Base-by-base conservation (phyloP, 2,888 invertebrate genomes). In the Amphipoea oculea region DNA sequence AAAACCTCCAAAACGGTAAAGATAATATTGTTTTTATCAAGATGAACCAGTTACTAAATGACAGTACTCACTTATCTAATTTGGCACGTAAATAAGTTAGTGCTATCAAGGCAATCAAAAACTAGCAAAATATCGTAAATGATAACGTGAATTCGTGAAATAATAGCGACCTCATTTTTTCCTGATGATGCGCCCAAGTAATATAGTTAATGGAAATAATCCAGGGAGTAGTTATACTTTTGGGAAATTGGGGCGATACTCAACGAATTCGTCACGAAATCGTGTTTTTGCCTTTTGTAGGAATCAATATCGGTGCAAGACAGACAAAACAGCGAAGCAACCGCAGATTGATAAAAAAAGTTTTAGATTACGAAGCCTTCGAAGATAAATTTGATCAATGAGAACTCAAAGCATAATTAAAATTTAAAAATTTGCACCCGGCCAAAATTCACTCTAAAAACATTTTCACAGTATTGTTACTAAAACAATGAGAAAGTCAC, bases 171-270 rank as follows among this genome's bases (percentile, higher is more conserved):
- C 89, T 86, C 4, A 76, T 89, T 88, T 86, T 87, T 84, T 69
- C 67, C 63, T 81, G 84, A 86, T 85, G 81, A 86, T 88, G 79
- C 80, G 68, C 66, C 67, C 76, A 71, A 79, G 86, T 81, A 88
- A 90, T 90, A 88, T 72, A 63, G 81, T 76, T 88, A 89, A 89
- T 90, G 88, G 89, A 87, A 83, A 60, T 71, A 82, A 81, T 81
- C 76, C 73, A 80, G 76, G 75, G 89, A 84, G 82, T 75, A 76
- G 73, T 84, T 82, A 76, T 74, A 81, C 48, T 76, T 85, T 81
- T 82, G 65, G 73, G 68, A 70, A 90, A 84, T 71, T 89, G 72
- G 89, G 88, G 81, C 86, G 80, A 54, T 63, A 60, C 63, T 66
- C 42, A 57, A 68, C 40, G 20, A 71, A 73, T 67, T 73, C 17